Conservation (phyloP, 1,140 invertebrate genomes). For the Procambarus clarkii region DNA sequence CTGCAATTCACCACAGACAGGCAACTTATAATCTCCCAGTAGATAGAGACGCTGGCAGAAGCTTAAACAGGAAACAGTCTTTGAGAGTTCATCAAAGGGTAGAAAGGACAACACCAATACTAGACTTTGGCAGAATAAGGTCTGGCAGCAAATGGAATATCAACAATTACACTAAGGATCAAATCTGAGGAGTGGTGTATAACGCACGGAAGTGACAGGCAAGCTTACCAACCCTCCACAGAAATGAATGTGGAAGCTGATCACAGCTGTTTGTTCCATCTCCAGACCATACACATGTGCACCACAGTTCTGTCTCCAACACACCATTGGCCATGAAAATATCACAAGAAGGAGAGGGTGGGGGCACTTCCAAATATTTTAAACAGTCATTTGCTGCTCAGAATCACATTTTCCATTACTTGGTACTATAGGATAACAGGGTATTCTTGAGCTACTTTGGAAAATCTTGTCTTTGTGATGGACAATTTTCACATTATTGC, state of each 20-base stretch:
- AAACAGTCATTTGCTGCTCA: constrained; percentile 38
- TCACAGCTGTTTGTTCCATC: constrained; percentile 54
- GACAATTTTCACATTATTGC: constrained; percentile 58
- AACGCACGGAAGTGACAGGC: constrained; percentile 59
- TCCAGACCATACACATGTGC: constrained; percentile 56
- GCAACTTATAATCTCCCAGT: constrained; percentile 48
- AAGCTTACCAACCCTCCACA: constrained; percentile 51
- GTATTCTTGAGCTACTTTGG: constrained; percentile 47
- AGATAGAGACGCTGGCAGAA: constrained; percentile 59
- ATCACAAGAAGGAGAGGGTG: constrained; percentile 62
- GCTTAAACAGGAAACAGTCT: constrained; percentile 61
- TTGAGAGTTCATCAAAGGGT: constrained; percentile 60
- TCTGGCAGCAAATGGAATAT: constrained; percentile 69
- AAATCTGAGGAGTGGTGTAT: constrained; percentile 59
- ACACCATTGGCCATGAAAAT: constrained; percentile 62
- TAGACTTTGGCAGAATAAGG: constrained; percentile 71
- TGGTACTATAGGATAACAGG: constrained; percentile 21
- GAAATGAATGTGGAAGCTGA: constrained; percentile 32
- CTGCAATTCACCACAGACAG: constrained; percentile 56
- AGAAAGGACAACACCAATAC: constrained; percentile 70
- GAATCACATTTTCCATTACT: constrained; percentile 22
- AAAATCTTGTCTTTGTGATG: constrained; percentile 43
- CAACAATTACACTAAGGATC: constrained; percentile 66
- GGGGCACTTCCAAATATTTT: constrained; percentile 39
- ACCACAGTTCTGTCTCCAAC: constrained; percentile 62